Conservation (phyloP, 2,113 vertebrate species). For the Cyprinus carpio region DNA sequence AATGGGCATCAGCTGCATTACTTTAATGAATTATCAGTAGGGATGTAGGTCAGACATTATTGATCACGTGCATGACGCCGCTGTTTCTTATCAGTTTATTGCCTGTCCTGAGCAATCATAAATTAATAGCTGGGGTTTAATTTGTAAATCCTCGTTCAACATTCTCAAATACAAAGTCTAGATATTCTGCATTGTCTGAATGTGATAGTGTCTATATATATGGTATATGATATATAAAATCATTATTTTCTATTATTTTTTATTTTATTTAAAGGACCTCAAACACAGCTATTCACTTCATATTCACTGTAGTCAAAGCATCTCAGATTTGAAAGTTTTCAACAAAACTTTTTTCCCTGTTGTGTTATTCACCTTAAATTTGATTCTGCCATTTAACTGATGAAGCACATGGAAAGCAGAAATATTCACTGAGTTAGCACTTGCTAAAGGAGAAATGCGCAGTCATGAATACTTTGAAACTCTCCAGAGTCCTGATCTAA, state of each 20-base stretch:
- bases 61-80: neutral
- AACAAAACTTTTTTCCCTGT: neutral
- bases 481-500: constrained; percentile 9
- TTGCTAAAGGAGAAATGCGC: neutral
- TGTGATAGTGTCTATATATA: neutral
- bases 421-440: neutral
- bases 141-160: neutral
- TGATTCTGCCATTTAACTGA: neutral
- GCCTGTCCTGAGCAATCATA: neutral
- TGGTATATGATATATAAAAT: neutral
- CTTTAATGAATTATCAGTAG: neutral
- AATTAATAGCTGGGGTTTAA: neutral
- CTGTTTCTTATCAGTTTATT: neutral
- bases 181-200: neutral
- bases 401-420: neutral
- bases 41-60: neutral
- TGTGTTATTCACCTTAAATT: neutral
- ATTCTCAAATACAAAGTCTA: neutral
- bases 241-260: neutral
- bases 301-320: neutral
- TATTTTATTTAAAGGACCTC: neutral
- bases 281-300: neutral
- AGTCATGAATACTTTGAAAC: constrained; percentile 30
- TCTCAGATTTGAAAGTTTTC: neutral
- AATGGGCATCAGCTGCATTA: neutral